Evolutionary conservation across 2,888 invertebrate species (phyloP), one percentile per base, ranked within the genome.

Genomic region (Drosophila quinaria): DNA sequence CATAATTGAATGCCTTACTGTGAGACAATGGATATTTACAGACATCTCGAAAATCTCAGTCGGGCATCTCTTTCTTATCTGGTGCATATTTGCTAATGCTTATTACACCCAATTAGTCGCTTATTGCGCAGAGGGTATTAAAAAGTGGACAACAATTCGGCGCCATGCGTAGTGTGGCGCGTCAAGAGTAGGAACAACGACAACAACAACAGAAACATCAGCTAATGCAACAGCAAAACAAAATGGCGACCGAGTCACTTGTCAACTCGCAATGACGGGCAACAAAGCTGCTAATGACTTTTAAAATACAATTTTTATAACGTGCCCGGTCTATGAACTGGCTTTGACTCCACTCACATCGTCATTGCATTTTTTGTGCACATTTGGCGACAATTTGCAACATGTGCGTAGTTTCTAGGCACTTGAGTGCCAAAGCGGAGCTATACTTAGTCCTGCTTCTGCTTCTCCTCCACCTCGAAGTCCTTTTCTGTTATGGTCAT

Each of bases 261-360:
- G 72, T 76, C 71, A 73, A 52, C 49, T 71, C 73, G 41, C 66
- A 66, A 78, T 74, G 78, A 78, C 78, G 74, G 81, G 74, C 74
- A 81, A 86, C 74, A 85, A 89, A 90, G 81, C 90, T 90, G 90
- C 91, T 91, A 91, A 91, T 91, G 91, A 91, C 90, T 91, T 91
- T 90, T 83, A 87, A 90, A 91, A 70, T 82, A 68, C 83, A 70
- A 76, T 70, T 80, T 80, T 82, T 82, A 73, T 75, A 82, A 82
- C 82, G 60, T 81, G 82, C 49, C 22, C 44, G 49, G 60, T 70
- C 52, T 42, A 39, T 15, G 1, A 46, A 41, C 42, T 56, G 42
- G 15, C 42, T 56, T 60, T 50, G 65, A 56, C 61, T 64, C 67
- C 44, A 44, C 63, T 67, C 50, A 66, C 35, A 46, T 11, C 22